Evolutionary conservation across 2,797 vertebrate genomes (phyloP).

Genomic region (Vultur gryphus): DNA sequence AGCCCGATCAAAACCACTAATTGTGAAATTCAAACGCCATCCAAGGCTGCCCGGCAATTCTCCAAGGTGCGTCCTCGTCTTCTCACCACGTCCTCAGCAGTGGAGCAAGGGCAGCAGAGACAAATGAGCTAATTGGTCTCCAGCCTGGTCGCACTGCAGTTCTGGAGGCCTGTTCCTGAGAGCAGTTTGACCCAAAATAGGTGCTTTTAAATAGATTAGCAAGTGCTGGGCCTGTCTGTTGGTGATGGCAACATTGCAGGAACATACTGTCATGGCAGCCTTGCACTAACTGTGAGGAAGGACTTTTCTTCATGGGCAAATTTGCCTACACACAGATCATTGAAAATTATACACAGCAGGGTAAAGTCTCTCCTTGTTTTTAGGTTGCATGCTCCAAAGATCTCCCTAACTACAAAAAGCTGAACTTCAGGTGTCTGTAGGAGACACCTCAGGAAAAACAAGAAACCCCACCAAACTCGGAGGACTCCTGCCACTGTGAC

Average conservation of each 20-base stretch:
- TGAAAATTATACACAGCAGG: neutral
- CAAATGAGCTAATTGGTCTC: neutral
- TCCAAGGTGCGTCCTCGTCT: neutral
- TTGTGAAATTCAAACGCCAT: neutral
- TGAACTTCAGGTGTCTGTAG: neutral
- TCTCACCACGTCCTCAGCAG: fast-evolving
- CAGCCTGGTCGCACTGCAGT: fast-evolving
- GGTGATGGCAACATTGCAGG: neutral
- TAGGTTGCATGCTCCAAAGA: neutral
- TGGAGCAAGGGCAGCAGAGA: neutral
- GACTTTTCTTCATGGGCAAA: neutral
- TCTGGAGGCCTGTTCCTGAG: neutral
- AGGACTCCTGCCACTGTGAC: neutral
- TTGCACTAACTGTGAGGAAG: neutral
- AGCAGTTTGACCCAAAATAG: neutral
- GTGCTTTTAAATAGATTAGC: neutral
- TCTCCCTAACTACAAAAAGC: neutral
- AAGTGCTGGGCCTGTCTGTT: neutral
- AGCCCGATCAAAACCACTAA: neutral
- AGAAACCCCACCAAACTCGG: neutral
- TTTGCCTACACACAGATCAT: neutral
- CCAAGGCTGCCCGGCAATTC: neutral
- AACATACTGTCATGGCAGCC: fast-evolving
- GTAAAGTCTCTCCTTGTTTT: neutral
- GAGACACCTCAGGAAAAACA: neutral